Percentiles rank a stretch among this genome's conserved stretches.
These are phyloP conservation scores for Phymanthus crucifer DNA, from an alignment of 92 coral and sea anemone genomes.

Conservation along the genomic window DNA sequence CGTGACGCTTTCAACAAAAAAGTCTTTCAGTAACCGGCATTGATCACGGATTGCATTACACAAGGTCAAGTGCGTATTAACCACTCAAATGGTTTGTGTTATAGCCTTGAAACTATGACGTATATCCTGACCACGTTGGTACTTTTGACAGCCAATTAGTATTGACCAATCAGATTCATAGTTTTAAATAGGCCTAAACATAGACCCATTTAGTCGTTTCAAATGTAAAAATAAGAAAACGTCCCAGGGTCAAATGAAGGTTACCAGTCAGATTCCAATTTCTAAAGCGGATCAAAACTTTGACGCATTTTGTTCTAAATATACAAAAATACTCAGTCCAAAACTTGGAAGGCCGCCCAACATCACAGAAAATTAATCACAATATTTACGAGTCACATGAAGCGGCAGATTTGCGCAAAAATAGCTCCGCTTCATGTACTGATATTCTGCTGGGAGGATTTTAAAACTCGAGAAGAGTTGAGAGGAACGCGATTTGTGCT, in stretches of 20 bases:
- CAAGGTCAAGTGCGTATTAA: neutral
- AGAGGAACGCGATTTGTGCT: neutral
- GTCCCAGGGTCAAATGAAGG: neutral
- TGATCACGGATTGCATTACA: neutral
- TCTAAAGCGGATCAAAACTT: neutral
- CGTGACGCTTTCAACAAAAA: neutral
- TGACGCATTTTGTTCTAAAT: neutral
- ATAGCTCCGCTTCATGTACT: neutral
- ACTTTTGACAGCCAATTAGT: neutral
- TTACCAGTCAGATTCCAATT: neutral
- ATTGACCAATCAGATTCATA: neutral
- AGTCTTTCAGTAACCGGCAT: neutral
- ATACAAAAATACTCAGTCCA: neutral
- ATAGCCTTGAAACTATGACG: neutral
- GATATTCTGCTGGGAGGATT: neutral
- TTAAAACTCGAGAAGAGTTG: neutral
- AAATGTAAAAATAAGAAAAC: neutral
- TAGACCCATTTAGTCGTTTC: neutral
- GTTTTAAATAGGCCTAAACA: neutral
- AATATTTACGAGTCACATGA: too few species aligned
- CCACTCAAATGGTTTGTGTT: neutral
- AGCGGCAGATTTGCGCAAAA: neutral
- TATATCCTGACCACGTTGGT: neutral
- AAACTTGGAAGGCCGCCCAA: neutral
- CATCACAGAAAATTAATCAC: neutral